Conservation (phyloP, 2,797 vertebrate species). For the Semotilus atromaculatus region DNA sequence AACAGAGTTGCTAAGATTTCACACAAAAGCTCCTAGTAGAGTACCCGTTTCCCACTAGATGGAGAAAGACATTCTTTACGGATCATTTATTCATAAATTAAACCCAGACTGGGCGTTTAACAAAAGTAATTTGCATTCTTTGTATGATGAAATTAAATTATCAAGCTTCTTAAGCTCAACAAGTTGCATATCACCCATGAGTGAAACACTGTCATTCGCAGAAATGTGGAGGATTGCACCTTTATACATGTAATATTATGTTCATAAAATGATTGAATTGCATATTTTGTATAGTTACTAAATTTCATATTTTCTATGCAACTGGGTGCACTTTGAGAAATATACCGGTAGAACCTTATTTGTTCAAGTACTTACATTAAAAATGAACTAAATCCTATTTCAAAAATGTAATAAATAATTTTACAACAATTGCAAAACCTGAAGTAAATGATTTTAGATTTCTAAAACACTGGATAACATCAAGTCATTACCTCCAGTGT, state of each 20-base stretch:
- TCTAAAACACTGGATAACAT: background rate
- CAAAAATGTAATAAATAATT: background rate
- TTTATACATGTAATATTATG: background rate
- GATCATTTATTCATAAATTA: slow-evolving; percentile 11
- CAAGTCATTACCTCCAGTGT: background rate
- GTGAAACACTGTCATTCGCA: background rate
- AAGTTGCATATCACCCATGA: background rate
- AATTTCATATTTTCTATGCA: background rate
- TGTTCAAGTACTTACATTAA: background rate
- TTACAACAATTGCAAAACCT: background rate
- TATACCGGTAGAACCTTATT: no score
- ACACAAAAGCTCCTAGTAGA: background rate
- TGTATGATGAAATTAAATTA: background rate
- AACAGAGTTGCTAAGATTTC: background rate
- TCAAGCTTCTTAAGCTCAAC: background rate
- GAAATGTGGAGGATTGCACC: background rate
- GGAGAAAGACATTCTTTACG: background rate
- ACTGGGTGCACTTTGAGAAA: background rate
- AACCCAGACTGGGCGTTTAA: background rate
- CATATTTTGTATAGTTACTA: background rate
- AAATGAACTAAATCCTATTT: background rate
- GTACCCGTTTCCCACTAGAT: background rate
- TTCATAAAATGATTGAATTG: background rate
- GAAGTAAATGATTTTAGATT: background rate
- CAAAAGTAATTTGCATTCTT: background rate